Percentiles rank a stretch among this genome's conserved stretches.
These are phyloP conservation scores for Heliconius nattereri DNA, from an alignment of 1,140 invertebrate species.

Conservation along the genomic window DNA sequence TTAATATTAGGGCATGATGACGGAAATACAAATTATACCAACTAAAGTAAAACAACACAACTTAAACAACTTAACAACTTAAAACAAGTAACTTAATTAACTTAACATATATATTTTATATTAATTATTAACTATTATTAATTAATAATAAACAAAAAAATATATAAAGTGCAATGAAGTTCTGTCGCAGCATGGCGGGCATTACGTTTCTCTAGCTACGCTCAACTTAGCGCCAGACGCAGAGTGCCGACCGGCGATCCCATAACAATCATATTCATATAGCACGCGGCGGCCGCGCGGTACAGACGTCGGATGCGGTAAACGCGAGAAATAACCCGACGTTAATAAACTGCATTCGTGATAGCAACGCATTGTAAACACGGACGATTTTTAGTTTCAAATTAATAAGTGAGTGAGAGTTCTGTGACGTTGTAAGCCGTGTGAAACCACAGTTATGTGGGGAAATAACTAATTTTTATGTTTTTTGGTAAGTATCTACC, in stretches of 20 bases:
- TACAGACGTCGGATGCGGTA: conserved; percentile 3
- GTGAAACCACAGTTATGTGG: conserved; percentile 57
- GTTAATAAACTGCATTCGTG: conserved; percentile 1
- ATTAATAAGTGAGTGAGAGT: conserved; percentile 62
- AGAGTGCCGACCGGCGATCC: not conserved
- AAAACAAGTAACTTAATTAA: too few species aligned
- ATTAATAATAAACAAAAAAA: too few species aligned
- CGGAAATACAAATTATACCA: too few species aligned
- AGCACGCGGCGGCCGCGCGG: conserved; percentile 42
- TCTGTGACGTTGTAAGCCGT: conserved; percentile 52
- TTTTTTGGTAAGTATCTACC: conserved; percentile 46
- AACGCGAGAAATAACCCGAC: not conserved
- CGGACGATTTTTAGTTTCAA: conserved; percentile 41
- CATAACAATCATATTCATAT: conserved; percentile 45
- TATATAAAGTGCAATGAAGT: too few species aligned
- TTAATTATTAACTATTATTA: too few species aligned
- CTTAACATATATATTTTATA: too few species aligned
- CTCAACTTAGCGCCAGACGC: not conserved
- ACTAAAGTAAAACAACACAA: too few species aligned
- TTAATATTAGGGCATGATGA: too few species aligned
- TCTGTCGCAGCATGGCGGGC: not conserved
- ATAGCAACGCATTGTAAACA: conserved; percentile 45
- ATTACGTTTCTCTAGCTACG: not conserved
- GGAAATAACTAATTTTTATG: conserved; percentile 40
- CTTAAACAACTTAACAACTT: too few species aligned